These are phyloP conservation scores for Acholoe squamosa DNA, from an alignment of 2,888 invertebrate species.

Conservation along the genomic window DNA sequence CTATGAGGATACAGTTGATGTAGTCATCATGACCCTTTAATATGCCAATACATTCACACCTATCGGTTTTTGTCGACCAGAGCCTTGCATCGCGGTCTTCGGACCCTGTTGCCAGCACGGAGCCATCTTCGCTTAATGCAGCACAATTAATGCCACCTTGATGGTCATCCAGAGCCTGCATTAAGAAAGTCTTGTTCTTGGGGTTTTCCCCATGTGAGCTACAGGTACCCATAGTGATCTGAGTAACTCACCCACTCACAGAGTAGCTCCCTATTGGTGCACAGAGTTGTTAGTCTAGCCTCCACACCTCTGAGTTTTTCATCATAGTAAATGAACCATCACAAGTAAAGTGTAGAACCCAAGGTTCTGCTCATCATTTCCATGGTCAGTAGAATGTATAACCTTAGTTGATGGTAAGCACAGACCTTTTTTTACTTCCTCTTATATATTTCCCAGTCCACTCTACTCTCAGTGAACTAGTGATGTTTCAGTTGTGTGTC, in stretches of 20 bases:
- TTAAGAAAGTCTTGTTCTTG: slow-evolving; percentile 66
- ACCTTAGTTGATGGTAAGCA: no score
- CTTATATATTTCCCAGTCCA: no score
- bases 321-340: no score
- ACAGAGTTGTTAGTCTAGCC: not conserved
- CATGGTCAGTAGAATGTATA: no score
- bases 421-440: no score
- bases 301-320: not conserved
- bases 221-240: slow-evolving; percentile 48
- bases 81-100: slow-evolving; percentile 84
- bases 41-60: slow-evolving; percentile 84
- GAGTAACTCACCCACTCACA: not conserved
- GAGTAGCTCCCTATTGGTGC: not conserved
- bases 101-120: slow-evolving; percentile 84
- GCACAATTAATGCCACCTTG: slow-evolving; percentile 84
- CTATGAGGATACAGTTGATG: slow-evolving; percentile 84
- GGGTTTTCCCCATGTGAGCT: slow-evolving; percentile 58
- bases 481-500: no score
- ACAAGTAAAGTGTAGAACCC: no score
- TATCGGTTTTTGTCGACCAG: slow-evolving; percentile 84
- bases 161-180: slow-evolving; percentile 72
- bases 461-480: no score
- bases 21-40: slow-evolving; percentile 84
- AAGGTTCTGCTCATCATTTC: no score
- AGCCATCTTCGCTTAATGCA: slow-evolving; percentile 84